Evolutionary conservation across 2,797 vertebrate genomes (phyloP).

Genomic region (Thamnophis elegans): DNA sequence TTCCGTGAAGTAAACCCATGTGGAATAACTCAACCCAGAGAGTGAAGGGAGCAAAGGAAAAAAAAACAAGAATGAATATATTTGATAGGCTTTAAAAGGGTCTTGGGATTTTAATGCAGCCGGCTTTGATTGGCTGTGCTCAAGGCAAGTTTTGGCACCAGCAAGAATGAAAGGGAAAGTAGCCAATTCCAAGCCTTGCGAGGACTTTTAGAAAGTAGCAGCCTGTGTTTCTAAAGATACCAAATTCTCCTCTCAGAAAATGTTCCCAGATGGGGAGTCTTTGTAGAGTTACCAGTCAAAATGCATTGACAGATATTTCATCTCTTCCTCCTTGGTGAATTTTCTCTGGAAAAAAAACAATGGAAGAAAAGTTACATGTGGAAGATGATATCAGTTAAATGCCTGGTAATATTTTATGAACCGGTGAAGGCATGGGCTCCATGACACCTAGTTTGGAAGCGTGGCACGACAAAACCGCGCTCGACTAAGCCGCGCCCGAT

Average conservation of each 20-base stretch:
- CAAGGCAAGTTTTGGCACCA: slow-evolving; percentile 9
- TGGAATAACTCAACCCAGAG: slow-evolving; percentile 14
- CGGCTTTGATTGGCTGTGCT: slow-evolving; percentile 5
- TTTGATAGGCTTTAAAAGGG: slow-evolving; percentile 9
- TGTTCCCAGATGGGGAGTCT: background rate
- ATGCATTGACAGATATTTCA: background rate
- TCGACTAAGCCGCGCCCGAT: no score
- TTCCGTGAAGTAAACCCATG: slow-evolving; percentile 13
- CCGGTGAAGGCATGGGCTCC: background rate
- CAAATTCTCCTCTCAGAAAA: background rate
- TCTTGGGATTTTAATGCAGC: slow-evolving; percentile 7
- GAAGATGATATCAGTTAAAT: background rate
- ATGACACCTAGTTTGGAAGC: no score
- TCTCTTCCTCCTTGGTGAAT: background rate
- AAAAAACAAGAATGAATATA: background rate
- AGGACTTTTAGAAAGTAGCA: background rate
- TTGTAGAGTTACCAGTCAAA: background rate
- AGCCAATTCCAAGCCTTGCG: background rate
- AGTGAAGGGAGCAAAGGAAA: background rate
- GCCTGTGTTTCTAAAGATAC: background rate
- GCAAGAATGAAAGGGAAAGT: background rate
- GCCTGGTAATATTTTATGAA: background rate
- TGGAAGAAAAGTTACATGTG: background rate
- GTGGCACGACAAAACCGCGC: no score
- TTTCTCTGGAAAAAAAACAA: background rate